These are phyloP conservation scores for Megathymus violae DNA, from an alignment of 1,140 invertebrate genomes.

Conservation along the genomic window DNA sequence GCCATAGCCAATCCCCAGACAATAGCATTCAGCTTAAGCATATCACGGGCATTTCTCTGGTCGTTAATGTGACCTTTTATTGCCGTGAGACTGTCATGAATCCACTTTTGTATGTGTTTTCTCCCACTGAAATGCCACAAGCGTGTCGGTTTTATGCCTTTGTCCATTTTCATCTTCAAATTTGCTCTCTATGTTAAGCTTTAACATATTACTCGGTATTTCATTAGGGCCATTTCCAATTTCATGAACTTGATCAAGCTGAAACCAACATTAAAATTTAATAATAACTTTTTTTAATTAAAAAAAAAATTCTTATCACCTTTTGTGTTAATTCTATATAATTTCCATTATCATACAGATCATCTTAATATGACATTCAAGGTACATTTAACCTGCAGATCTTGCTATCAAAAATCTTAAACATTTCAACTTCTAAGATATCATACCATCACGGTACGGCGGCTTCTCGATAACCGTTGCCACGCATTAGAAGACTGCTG, in stretches of 20 bases:
- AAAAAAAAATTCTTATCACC: no score
- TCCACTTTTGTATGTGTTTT: constrained; percentile 45
- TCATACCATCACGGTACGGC: constrained; percentile 46
- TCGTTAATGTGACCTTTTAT: constrained; percentile 24
- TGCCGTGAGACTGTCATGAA: constrained; percentile 42
- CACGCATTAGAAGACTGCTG: constrained; percentile 56
- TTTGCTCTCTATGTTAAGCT: no score
- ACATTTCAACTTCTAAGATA: background rate
- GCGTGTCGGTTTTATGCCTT: constrained; percentile 62
- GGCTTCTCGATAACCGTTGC: constrained; percentile 51
- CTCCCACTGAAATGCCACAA: constrained; percentile 55
- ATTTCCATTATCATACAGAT: background rate
- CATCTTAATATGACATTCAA: no score
- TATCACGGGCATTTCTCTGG: constrained; percentile 28
- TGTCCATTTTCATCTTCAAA: constrained; percentile 40
- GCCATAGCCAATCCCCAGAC: no score
- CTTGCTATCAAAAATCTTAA: no score
- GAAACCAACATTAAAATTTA: no score
- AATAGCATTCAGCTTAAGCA: constrained; percentile 35
- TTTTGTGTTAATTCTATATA: no score
- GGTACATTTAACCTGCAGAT: no score
- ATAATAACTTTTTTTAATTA: no score
- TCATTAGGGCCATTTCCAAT: no score
- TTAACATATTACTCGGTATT: no score
- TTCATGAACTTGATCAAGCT: no score